These are phyloP conservation scores for Julus scanicus DNA, from an alignment of 2,888 invertebrate genomes.

Conservation along the genomic window DNA sequence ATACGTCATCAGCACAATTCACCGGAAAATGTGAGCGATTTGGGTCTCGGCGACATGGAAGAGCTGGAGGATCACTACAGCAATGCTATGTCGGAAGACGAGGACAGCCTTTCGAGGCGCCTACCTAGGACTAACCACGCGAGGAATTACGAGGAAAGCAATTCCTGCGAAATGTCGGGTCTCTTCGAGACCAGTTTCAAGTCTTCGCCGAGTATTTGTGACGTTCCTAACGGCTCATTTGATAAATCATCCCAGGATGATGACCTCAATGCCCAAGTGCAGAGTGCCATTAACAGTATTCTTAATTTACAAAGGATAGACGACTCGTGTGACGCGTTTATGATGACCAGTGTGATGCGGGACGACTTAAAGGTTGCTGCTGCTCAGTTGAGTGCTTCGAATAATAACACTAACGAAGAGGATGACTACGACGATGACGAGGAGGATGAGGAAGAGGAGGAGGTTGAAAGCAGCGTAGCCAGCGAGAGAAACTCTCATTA, in stretches of 20 bases:
- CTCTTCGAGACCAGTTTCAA: slow-evolving; percentile 48
- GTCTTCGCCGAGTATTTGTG: neutral
- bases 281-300: slow-evolving; percentile 83
- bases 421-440: slow-evolving; percentile 56
- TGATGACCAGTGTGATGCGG: slow-evolving; percentile 44
- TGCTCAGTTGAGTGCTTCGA: slow-evolving; percentile 14
- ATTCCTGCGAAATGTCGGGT: slow-evolving; percentile 28
- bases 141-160: slow-evolving; percentile 56
- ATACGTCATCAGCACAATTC: slow-evolving; percentile 55
- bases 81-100: slow-evolving; percentile 59
- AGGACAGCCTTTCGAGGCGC: slow-evolving; percentile 49
- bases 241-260: slow-evolving; percentile 54
- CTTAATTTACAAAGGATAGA: slow-evolving; percentile 71
- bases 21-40: slow-evolving; percentile 12
- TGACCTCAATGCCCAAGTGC: slow-evolving; percentile 75
- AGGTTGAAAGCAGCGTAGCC: neutral
- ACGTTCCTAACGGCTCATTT: slow-evolving; percentile 48
- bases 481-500: slow-evolving; percentile 49
- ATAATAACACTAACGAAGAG: slow-evolving; percentile 27
- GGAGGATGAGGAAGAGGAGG: slow-evolving; percentile 57
- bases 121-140: slow-evolving; percentile 54
- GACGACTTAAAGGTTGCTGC: slow-evolving; percentile 31
- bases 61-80: slow-evolving; percentile 56
- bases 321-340: slow-evolving; percentile 56
- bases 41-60: slow-evolving; percentile 58